Conservation (phyloP, 2,113 vertebrate genomes). For the Physeter macrocephalus region DNA sequence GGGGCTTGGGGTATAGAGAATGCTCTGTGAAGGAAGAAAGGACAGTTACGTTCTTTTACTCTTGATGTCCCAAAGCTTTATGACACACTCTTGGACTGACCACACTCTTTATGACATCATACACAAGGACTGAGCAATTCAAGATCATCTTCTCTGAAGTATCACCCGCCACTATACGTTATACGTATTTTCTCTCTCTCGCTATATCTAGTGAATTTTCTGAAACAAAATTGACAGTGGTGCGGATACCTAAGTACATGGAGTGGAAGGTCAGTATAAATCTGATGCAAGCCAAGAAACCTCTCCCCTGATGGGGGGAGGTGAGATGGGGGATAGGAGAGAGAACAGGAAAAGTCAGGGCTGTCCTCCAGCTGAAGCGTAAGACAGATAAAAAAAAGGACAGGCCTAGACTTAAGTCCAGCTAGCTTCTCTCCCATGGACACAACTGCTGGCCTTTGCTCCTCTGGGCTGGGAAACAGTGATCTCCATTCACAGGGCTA, state of each 20-base stretch:
- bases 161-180: background rate
- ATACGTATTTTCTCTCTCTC: background rate
- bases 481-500: background rate
- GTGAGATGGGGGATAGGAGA: background rate
- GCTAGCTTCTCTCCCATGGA: background rate
- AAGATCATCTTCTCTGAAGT: background rate
- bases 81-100: background rate
- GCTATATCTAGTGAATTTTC: background rate
- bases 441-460: background rate
- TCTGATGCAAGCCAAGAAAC: background rate
- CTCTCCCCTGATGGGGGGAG: background rate
- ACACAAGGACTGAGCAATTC: background rate
- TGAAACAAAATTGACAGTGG: background rate
- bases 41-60: background rate
- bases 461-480: background rate
- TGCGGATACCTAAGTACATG: background rate
- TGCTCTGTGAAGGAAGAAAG: background rate
- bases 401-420: rapidly evolving
- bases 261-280: background rate
- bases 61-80: background rate
- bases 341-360: rapidly evolving
- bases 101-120: background rate
- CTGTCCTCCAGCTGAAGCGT: background rate
- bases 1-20: background rate
- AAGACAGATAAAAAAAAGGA: background rate